Conservation (phyloP, 1,140 invertebrate genomes). For the Lordiphosa stackelbergi region DNA sequence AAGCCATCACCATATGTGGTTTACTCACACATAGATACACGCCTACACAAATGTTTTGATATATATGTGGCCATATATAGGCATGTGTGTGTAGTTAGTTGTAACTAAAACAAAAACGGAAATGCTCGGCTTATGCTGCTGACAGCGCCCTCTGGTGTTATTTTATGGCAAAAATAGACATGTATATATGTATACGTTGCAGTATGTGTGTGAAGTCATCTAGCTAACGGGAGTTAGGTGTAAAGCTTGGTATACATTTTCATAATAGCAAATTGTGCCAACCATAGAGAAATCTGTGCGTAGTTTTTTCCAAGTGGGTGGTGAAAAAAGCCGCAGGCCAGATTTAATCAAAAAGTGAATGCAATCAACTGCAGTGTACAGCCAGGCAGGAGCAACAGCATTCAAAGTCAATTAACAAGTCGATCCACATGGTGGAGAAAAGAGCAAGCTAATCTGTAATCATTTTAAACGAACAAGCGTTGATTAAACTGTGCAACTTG, state of each 20-base stretch:
- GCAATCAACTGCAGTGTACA: constrained; percentile 23
- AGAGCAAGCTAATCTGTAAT: neutral
- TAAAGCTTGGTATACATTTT: constrained; percentile 29
- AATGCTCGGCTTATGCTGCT: constrained; percentile 64
- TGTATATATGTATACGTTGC: constrained; percentile 12
- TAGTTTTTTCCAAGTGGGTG: constrained; percentile 4
- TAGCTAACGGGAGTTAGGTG: constrained; percentile 4
- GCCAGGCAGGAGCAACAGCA: constrained; percentile 4
- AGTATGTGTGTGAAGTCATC: constrained; percentile 1
- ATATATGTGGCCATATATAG: constrained; percentile 4
- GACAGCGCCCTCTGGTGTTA: constrained; percentile 69
- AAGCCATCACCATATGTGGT: constrained; percentile 57
- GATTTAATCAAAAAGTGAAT: constrained; percentile 59
- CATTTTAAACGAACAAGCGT: neutral
- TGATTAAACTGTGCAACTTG: too few relatives aligned
- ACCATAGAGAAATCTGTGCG: constrained; percentile 9
- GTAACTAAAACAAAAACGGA: constrained; percentile 67
- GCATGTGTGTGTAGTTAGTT: constrained; percentile 34
- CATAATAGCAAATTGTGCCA: constrained; percentile 41
- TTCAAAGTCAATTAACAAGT: constrained; percentile 23
- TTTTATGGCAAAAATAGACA: constrained; percentile 65
- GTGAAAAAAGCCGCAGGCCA: constrained; percentile 38
- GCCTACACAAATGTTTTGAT: constrained; percentile 2
- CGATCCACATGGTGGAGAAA: constrained; percentile 2
- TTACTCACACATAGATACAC: constrained; percentile 22